Conservation (phyloP, 2,797 vertebrate genomes). For the Chrosomus eos region DNA sequence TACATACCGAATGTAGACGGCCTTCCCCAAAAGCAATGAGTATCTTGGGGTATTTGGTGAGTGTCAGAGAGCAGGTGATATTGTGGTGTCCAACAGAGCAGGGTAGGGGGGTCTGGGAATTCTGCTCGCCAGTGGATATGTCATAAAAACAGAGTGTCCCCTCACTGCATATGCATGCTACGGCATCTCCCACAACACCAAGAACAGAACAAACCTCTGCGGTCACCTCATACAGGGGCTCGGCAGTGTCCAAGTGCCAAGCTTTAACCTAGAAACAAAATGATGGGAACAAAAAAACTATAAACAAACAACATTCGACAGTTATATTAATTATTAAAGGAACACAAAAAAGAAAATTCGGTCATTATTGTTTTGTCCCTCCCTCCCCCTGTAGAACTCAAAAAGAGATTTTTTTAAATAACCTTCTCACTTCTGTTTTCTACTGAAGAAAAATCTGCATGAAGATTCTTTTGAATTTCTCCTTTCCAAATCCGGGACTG, state of each 20-base stretch:
- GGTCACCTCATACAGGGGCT: slow-evolving; percentile 64
- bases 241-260: slow-evolving; percentile 74
- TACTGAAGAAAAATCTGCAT: too few relatives aligned
- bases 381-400: too few relatives aligned
- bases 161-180: slow-evolving; percentile 68
- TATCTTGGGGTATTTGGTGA: slow-evolving; percentile 71
- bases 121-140: slow-evolving; percentile 48
- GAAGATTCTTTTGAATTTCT: too few relatives aligned
- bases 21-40: slow-evolving; percentile 73
- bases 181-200: slow-evolving; percentile 64
- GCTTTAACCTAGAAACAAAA: slow-evolving; percentile 73
- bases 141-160: slow-evolving; percentile 70
- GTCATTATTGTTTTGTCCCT: background rate
- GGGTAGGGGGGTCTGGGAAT: slow-evolving; percentile 59
- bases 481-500: background rate
- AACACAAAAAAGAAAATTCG: background rate
- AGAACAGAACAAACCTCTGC: slow-evolving; percentile 61
- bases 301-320: background rate
- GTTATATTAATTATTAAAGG: background rate
- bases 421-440: too few relatives aligned
- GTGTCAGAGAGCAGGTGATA: slow-evolving; percentile 52
- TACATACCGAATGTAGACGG: slow-evolving; percentile 70
- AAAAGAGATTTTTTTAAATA: too few relatives aligned
- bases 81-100: slow-evolving; percentile 38
- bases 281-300: background rate